A percentile compares a stretch with the other conserved stretches of the same genome.
Conservation (phyloP, 2,888 invertebrate genomes). For the Strigamia transsilvanica region DNA sequence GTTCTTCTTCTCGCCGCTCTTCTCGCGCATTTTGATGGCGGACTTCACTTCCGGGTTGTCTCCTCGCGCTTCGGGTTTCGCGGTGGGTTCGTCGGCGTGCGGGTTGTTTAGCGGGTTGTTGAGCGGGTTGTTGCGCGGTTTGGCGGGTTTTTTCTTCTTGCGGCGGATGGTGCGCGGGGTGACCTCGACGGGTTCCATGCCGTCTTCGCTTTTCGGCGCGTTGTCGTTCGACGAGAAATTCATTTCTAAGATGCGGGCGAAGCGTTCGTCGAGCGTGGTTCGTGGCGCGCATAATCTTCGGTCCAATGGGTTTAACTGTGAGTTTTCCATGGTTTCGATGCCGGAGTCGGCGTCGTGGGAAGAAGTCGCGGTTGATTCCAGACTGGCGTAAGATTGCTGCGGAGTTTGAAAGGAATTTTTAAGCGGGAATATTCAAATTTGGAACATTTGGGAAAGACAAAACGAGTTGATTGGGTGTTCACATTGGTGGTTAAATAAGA, state of each 20-base stretch:
- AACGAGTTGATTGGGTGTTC: too few relatives aligned
- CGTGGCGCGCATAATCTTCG: too few relatives aligned
- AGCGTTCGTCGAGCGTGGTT: neutral
- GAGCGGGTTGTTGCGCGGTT: neutral
- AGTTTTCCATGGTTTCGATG: slow-evolving; percentile 54
- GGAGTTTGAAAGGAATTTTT: neutral
- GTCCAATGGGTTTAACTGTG: neutral
- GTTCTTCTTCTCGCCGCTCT: slow-evolving; percentile 39
- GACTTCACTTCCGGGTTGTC: slow-evolving; percentile 17
- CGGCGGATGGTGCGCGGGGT: neutral
- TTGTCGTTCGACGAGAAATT: neutral
- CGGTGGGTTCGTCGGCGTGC: neutral
- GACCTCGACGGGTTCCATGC: neutral
- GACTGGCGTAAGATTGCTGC: slow-evolving; percentile 23
- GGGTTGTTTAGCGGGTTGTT: too few relatives aligned
- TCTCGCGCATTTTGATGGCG: slow-evolving; percentile 48
- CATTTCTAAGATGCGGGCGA: slow-evolving; percentile 6
- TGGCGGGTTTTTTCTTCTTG: neutral
- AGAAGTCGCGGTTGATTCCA: slow-evolving; percentile 50
- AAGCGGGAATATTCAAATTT: neutral
- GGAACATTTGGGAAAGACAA: too few relatives aligned
- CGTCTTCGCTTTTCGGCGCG: neutral
- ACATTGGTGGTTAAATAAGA: too few relatives aligned
- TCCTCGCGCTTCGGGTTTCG: neutral
- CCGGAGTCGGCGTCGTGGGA: slow-evolving; percentile 59